Conservation (phyloP, 2,888 invertebrate genomes). For the Brachypterus glaber region DNA sequence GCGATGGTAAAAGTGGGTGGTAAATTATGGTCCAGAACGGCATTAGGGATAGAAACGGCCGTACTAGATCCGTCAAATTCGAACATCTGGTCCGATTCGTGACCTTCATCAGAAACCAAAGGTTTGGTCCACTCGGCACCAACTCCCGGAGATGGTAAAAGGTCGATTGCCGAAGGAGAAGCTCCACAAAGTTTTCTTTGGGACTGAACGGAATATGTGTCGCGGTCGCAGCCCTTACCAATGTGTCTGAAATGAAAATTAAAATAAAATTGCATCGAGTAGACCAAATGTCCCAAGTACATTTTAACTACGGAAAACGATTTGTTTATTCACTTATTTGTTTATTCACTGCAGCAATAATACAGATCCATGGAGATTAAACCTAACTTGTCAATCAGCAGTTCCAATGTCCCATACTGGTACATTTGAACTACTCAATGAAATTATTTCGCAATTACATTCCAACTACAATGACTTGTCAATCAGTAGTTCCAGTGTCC, state of each 20-base stretch:
- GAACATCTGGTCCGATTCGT: conserved; percentile 83
- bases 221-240: conserved; percentile 93
- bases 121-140: conserved; percentile 76
- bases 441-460: too few relatives aligned
- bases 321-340: too few relatives aligned
- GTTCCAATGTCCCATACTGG: too few relatives aligned
- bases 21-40: conserved; percentile 65
- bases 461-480: too few relatives aligned
- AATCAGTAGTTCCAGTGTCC: too few relatives aligned
- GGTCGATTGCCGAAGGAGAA: conserved; percentile 71
- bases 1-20: conserved; percentile 80
- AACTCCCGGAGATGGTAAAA: conserved; percentile 73
- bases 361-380: too few relatives aligned
- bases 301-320: too few relatives aligned
- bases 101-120: conserved; percentile 71
- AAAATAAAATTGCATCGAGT: background rate
- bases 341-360: too few relatives aligned
- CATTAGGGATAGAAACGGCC: conserved; percentile 74
- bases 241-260: conserved; percentile 56
- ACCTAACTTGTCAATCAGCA: too few relatives aligned
- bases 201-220: conserved; percentile 79
- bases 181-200: conserved; percentile 82
- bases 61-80: conserved; percentile 89
- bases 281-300: too few relatives aligned
- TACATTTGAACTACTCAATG: too few relatives aligned